These are phyloP conservation scores for Paratrypauchen microcephalus DNA, from an alignment of 2,797 vertebrate genomes.

Conservation along the genomic window DNA sequence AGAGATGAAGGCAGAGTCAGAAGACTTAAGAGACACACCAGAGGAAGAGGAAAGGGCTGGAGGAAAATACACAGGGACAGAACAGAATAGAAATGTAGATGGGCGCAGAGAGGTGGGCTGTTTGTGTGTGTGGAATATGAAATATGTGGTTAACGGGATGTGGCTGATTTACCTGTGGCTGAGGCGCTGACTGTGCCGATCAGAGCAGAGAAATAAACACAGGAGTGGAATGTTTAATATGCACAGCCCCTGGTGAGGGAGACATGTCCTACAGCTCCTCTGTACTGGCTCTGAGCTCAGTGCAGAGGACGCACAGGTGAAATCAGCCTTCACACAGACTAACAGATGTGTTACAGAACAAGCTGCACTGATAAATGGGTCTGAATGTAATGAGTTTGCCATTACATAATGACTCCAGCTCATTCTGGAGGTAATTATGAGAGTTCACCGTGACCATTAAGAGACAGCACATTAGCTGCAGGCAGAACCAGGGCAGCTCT, in stretches of 20 bases:
- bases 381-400: slow-evolving; percentile 66
- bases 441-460: slow-evolving; percentile 65
- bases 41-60: slow-evolving; percentile 8
- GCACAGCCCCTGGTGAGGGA: slow-evolving; percentile 18
- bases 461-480: slow-evolving; percentile 66
- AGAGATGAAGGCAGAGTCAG: slow-evolving; percentile 21
- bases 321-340: slow-evolving; percentile 31
- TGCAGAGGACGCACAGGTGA: slow-evolving; percentile 13
- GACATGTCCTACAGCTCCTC: background rate
- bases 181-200: slow-evolving; percentile 25
- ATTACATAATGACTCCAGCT: slow-evolving; percentile 60
- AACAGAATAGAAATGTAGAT: slow-evolving; percentile 58
- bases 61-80: slow-evolving; percentile 44
- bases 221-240: slow-evolving; percentile 21
- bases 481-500: slow-evolving; percentile 64
- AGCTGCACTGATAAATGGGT: slow-evolving; percentile 56
- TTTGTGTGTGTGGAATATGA: slow-evolving; percentile 66
- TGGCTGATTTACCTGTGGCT: slow-evolving; percentile 57
- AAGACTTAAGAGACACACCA: slow-evolving; percentile 19
- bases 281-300: background rate
- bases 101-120: slow-evolving; percentile 34
- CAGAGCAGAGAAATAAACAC: slow-evolving; percentile 38
- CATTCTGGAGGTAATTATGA: slow-evolving; percentile 66
- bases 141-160: slow-evolving; percentile 53
- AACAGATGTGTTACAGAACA: slow-evolving; percentile 48